Percentiles rank a stretch among this genome's conserved stretches.
Evolutionary conservation across 2,888 invertebrate species (phyloP).

Genomic region (Ectemnius lituratus): DNA sequence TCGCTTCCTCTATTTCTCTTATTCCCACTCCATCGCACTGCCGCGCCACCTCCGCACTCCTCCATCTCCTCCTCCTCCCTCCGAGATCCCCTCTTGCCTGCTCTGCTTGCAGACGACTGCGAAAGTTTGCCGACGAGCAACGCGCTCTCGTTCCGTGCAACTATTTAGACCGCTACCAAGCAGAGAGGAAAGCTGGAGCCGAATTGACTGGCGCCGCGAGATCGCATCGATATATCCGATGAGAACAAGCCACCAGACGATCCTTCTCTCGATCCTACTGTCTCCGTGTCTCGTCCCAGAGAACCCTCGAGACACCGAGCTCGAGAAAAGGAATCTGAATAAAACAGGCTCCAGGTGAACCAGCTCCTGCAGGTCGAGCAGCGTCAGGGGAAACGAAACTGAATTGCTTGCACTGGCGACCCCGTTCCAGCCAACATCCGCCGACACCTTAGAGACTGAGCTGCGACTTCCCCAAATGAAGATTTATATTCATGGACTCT

Average conservation of each 20-base stretch:
- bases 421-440: constrained; percentile 23
- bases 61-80: background rate
- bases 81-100: background rate
- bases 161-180: constrained; percentile 18
- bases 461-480: background rate
- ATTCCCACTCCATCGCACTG: constrained; percentile 1
- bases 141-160: constrained; percentile 17
- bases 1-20: constrained; percentile 6
- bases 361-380: background rate
- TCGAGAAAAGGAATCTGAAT: constrained; percentile 41
- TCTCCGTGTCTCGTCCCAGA: background rate
- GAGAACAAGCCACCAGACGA: background rate
- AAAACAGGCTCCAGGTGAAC: constrained; percentile 41
- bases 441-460: constrained; percentile 24
- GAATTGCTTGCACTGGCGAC: background rate
- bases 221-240: background rate
- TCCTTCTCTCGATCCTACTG: background rate
- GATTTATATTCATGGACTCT: background rate
- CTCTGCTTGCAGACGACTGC: background rate
- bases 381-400: constrained; percentile 23
- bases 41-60: constrained; percentile 9
- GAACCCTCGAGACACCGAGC: background rate
- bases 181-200: background rate
- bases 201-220: background rate
- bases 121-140: constrained; percentile 8